These are phyloP conservation scores for Rhinophrynus dorsalis DNA, from an alignment of 2,797 vertebrate species.

Conservation along the genomic window DNA sequence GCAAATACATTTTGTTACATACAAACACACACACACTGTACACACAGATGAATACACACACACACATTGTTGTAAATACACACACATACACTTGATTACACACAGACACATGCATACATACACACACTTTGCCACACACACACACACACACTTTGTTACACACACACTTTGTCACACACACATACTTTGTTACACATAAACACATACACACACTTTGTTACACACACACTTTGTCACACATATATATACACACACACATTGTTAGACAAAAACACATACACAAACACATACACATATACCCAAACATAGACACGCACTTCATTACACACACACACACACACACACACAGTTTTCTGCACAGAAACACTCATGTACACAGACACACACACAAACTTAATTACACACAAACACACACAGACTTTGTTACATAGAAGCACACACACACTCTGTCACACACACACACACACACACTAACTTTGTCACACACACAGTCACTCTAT, in stretches of 20 bases:
- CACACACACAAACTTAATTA: too few species aligned
- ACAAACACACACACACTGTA: too few species aligned
- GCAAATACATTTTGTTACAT: too few species aligned
- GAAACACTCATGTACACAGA: too few species aligned
- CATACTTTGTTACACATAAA: not conserved
- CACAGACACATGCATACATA: too few species aligned
- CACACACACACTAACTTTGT: not conserved
- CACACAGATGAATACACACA: not conserved
- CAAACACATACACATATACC: too few species aligned
- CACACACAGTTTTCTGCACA: too few species aligned
- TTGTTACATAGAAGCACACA: not conserved
- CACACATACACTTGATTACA: not conserved
- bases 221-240: not conserved
- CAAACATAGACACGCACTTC: not conserved
- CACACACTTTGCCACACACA: not conserved
- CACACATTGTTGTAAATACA: not conserved
- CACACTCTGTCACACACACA: not conserved
- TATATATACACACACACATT: too few species aligned
- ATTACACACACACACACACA: too few species aligned
- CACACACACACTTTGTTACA: not conserved
- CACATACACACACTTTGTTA: not conserved
- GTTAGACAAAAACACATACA: too few species aligned
- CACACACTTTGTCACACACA: not conserved
- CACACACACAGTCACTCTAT: not conserved
- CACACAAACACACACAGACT: not conserved